A percentile compares a stretch with the other conserved stretches of the same genome.
Conservation (phyloP, 2,888 invertebrate species). For the Parnassius orleans region DNA sequence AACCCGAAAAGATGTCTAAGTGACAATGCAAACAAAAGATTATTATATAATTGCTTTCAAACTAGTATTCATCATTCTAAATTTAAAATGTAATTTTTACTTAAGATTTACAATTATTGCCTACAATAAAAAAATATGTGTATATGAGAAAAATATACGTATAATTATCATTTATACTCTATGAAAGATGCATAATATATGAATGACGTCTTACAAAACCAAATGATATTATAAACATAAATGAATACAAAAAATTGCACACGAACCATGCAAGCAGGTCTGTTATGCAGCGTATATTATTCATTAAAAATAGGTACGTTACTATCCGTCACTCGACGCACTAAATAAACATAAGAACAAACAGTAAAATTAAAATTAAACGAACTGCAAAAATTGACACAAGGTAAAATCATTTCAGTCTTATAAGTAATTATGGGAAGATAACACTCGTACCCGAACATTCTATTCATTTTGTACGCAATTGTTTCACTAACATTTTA, state of each 20-base stretch:
- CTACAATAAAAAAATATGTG: conserved; percentile 6
- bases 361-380: conserved; percentile 32
- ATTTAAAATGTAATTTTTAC: conserved; percentile 9
- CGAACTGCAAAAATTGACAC: conserved; percentile 33
- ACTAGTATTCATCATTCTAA: conserved; percentile 4
- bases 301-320: conserved; percentile 4
- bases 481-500: conserved; percentile 44
- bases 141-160: not conserved
- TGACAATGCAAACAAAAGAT: conserved; percentile 11
- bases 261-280: conserved; percentile 3
- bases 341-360: conserved; percentile 42
- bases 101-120: conserved; percentile 13
- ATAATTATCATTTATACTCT: conserved; percentile 8
- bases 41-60: conserved; percentile 2
- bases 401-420: conserved; percentile 51
- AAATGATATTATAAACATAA: conserved; percentile 5
- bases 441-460: conserved; percentile 37
- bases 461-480: conserved; percentile 51
- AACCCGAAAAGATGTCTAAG: conserved; percentile 41
- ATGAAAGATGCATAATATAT: conserved; percentile 4
- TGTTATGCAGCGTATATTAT: not conserved
- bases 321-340: conserved; percentile 8
- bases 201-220: not conserved
- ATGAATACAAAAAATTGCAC: conserved; percentile 6
- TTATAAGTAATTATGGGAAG: conserved; percentile 50